phyloP scores from a whole-genome alignment of 2,888 invertebrate genomes.

The Drosophila greeni region DNA sequence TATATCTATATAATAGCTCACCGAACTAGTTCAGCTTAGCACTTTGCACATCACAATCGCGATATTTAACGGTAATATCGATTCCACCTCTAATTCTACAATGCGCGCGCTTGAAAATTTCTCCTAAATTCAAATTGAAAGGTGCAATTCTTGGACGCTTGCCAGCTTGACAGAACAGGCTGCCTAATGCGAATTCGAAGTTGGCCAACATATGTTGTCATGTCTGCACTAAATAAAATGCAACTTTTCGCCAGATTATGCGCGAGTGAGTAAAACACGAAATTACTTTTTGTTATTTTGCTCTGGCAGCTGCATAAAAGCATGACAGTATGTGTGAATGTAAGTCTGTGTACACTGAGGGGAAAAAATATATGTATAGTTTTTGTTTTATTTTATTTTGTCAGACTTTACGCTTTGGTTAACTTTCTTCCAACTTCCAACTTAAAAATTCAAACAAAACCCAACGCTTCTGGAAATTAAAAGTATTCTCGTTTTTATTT shows the following conservation, averaged over 20 bases:
- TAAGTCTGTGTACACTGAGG: constrained; percentile 1
- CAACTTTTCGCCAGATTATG: constrained; percentile 64
- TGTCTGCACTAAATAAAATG: constrained; percentile 59
- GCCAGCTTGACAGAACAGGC: constrained; percentile 4
- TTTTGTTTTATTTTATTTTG: neutral
- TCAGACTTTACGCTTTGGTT: neutral
- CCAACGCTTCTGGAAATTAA: neutral
- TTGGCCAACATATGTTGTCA: constrained; percentile 41
- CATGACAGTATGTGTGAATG: neutral
- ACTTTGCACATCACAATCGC: neutral
- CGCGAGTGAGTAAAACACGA: constrained; percentile 33
- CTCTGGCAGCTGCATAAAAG: constrained; percentile 22
- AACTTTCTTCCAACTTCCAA: neutral
- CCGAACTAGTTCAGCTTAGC: neutral
- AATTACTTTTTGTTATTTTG: constrained; percentile 35
- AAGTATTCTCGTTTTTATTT: neutral
- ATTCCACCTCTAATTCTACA: neutral
- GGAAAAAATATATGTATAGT: neutral
- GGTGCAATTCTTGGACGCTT: constrained; percentile 5
- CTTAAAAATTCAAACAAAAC: neutral
- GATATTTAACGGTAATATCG: neutral
- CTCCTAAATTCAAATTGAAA: neutral
- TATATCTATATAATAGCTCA: neutral
- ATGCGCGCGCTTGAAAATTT: neutral
- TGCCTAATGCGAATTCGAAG: constrained; percentile 51